A percentile compares a stretch with the other conserved stretches of the same genome.
phyloP scores from a whole-genome alignment of 2,797 vertebrate genomes.

The Petrocephalus schoutedeni region DNA sequence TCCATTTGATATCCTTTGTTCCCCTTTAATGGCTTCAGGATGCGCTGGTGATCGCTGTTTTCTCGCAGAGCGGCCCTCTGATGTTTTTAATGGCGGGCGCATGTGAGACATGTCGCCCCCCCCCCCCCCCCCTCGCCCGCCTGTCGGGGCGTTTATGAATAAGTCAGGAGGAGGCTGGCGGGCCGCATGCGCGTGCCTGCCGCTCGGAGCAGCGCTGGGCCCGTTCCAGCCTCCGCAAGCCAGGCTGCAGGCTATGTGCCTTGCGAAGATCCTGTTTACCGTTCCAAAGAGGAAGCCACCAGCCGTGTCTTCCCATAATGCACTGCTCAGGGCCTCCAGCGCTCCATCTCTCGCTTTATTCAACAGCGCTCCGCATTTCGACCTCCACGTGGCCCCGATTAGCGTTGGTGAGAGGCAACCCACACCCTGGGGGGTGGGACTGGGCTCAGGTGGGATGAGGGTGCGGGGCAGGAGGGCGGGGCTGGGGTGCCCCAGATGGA shows the following conservation, averaged over 20 bases:
- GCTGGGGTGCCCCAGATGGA: neutral
- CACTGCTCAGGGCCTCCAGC: slow-evolving; percentile 48
- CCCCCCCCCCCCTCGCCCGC: slow-evolving; percentile 27
- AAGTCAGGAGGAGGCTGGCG: slow-evolving; percentile 56
- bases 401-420: neutral
- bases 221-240: slow-evolving; percentile 24
- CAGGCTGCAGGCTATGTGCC: slow-evolving; percentile 24
- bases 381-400: slow-evolving; percentile 25
- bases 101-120: slow-evolving; percentile 63
- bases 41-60: slow-evolving; percentile 38
- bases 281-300: slow-evolving; percentile 39
- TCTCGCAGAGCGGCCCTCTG: slow-evolving; percentile 60
- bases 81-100: slow-evolving; percentile 58
- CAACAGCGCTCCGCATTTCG: slow-evolving; percentile 13
- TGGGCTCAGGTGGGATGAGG: neutral
- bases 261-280: slow-evolving; percentile 24
- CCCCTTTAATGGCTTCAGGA: slow-evolving; percentile 25
- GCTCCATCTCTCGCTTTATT: slow-evolving; percentile 16
- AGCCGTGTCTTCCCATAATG: slow-evolving; percentile 16
- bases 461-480: neutral
- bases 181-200: slow-evolving; percentile 43
- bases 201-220: slow-evolving; percentile 27
- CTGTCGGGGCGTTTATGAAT: slow-evolving; percentile 68
- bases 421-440: too few species aligned
- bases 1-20: slow-evolving; percentile 10